Evolutionary conservation across 1,140 invertebrate genomes (phyloP).

Genomic region (Meteorus sp.): DNA sequence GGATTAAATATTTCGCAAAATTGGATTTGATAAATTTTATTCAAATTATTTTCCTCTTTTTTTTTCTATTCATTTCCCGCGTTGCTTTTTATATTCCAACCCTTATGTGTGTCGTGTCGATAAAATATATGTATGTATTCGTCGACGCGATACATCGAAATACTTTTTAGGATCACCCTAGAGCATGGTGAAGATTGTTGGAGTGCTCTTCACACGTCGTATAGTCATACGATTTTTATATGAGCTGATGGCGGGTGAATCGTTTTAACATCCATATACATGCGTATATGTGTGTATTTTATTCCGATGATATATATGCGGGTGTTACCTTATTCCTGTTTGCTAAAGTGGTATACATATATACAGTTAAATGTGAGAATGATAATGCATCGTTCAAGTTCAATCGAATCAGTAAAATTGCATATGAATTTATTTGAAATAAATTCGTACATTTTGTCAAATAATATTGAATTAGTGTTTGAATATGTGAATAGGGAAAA

Average conservation of each 20-base stretch:
- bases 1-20: too few relatives aligned
- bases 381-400: background rate
- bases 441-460: background rate
- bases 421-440: too few relatives aligned
- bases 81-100: too few relatives aligned
- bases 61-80: too few relatives aligned
- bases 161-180: background rate
- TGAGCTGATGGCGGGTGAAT: conserved; percentile 23
- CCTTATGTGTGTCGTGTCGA: too few relatives aligned
- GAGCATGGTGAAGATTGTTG: background rate
- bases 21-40: too few relatives aligned
- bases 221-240: background rate
- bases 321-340: too few relatives aligned
- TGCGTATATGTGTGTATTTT: background rate
- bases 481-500: background rate
- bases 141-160: conserved; percentile 5
- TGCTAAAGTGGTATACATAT: too few relatives aligned
- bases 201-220: background rate
- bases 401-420: conserved; percentile 2
- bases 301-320: too few relatives aligned
- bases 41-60: too few relatives aligned
- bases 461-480: background rate
- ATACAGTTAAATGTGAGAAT: background rate
- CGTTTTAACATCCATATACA: conserved; percentile 23
- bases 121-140: too few relatives aligned